These are phyloP conservation scores for Heteronetta atricapilla DNA, from an alignment of 2,113 vertebrate genomes.

Conservation along the genomic window DNA sequence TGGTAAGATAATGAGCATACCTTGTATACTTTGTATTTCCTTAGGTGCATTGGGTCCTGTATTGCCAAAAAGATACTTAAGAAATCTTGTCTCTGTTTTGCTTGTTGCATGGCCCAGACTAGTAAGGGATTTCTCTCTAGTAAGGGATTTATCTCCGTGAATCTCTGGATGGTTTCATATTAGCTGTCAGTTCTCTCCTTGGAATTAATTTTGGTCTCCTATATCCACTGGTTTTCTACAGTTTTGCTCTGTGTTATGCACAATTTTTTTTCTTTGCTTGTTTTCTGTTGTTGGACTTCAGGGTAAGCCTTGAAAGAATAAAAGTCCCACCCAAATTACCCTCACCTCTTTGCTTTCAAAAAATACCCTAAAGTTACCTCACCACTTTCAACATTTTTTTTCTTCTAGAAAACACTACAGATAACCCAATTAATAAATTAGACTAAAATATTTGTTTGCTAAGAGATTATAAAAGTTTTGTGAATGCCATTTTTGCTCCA, in stretches of 20 bases:
- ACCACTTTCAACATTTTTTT: background rate
- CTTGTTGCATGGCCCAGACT: background rate
- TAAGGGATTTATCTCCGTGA: background rate
- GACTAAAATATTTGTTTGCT: background rate
- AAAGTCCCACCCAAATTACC: background rate
- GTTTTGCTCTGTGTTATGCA: background rate
- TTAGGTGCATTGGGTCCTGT: background rate
- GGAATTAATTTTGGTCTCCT: background rate
- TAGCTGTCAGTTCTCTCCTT: background rate
- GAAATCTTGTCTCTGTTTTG: background rate
- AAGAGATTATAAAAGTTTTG: background rate
- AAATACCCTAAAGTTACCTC: background rate
- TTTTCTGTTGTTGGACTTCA: background rate
- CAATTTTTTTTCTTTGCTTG: background rate
- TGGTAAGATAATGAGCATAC: background rate
- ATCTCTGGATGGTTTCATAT: background rate
- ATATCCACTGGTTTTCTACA: rapidly evolving
- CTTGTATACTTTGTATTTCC: background rate
- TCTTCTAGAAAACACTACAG: background rate
- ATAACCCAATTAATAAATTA: background rate
- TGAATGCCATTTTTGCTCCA: background rate
- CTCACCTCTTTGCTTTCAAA: background rate
- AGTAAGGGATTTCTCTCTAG: background rate
- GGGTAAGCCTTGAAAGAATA: background rate
- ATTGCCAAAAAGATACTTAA: background rate